Evolutionary conservation across 2,888 invertebrate species (phyloP).

Genomic region (Aradus depressus): DNA sequence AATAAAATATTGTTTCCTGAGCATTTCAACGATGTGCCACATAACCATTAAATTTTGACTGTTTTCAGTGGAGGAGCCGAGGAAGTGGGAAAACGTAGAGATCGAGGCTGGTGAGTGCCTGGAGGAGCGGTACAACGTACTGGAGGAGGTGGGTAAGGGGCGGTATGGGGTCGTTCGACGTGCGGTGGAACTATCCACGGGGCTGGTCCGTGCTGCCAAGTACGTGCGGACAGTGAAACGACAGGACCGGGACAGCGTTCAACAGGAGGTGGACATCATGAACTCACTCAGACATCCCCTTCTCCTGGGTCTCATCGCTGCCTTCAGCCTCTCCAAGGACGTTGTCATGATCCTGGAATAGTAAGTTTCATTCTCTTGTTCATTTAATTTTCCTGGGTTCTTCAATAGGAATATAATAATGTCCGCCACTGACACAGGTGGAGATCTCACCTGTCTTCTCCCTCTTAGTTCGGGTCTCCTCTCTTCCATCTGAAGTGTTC

Average conservation of each 20-base stretch:
- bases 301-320: slow-evolving; percentile 69
- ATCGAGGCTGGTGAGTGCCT: slow-evolving; percentile 4
- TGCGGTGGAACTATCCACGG: slow-evolving; percentile 52
- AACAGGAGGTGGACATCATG: slow-evolving; percentile 80
- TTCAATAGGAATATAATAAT: too few relatives aligned
- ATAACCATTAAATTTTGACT: too few relatives aligned
- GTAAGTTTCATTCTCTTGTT: slow-evolving; percentile 51
- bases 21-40: too few relatives aligned
- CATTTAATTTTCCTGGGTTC: not conserved
- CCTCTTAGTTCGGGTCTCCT: too few relatives aligned
- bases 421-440: too few relatives aligned
- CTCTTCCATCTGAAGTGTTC: too few relatives aligned
- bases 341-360: slow-evolving; percentile 83
- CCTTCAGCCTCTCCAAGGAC: slow-evolving; percentile 63
- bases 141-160: slow-evolving; percentile 65
- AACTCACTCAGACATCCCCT: slow-evolving; percentile 71
- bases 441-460: too few relatives aligned
- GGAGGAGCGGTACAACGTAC: slow-evolving; percentile 47
- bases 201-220: slow-evolving; percentile 67
- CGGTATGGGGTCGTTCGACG: slow-evolving; percentile 58
- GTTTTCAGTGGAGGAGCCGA: too few relatives aligned
- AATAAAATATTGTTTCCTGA: too few relatives aligned
- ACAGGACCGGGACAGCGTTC: slow-evolving; percentile 62
- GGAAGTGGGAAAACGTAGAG: slow-evolving; percentile 9
- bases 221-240: slow-evolving; percentile 61